These are phyloP conservation scores for Isurus oxyrinchus DNA, from an alignment of 2,113 vertebrate genomes.

Conservation along the genomic window DNA sequence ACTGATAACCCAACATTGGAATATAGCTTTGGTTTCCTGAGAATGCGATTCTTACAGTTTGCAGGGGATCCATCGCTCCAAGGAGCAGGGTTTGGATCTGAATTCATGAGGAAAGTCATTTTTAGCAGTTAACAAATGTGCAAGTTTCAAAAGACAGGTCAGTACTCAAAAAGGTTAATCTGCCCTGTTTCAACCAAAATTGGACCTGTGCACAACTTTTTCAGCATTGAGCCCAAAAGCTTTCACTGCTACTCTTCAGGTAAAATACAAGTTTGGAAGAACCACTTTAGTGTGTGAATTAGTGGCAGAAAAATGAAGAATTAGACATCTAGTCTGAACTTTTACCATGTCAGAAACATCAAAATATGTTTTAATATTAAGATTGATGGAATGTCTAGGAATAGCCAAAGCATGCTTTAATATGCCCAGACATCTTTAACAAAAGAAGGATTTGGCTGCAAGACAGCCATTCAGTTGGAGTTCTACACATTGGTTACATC, in stretches of 20 bases:
- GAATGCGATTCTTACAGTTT: neutral
- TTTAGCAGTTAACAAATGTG: neutral
- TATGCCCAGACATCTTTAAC: neutral
- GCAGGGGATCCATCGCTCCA: neutral
- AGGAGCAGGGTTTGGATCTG: neutral
- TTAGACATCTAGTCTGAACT: neutral
- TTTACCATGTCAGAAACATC: neutral
- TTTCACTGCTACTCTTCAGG: neutral
- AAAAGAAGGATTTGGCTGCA: constrained; percentile 10
- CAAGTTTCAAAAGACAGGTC: neutral
- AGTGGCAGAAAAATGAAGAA: neutral
- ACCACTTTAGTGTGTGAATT: neutral
- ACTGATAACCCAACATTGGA: neutral
- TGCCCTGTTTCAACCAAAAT: neutral
- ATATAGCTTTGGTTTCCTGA: neutral
- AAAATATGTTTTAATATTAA: neutral
- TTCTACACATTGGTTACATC: neutral
- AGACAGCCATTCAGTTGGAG: neutral
- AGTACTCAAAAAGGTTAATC: too few species aligned
- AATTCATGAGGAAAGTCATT: neutral
- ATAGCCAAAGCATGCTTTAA: neutral
- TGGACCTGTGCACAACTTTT: neutral
- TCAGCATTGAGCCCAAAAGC: neutral
- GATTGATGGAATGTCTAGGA: neutral
- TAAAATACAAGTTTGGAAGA: neutral